Evolutionary conservation across 2,888 invertebrate species (phyloP), one percentile per base, ranked within the genome.

Genomic region (Anticlea derivata): DNA sequence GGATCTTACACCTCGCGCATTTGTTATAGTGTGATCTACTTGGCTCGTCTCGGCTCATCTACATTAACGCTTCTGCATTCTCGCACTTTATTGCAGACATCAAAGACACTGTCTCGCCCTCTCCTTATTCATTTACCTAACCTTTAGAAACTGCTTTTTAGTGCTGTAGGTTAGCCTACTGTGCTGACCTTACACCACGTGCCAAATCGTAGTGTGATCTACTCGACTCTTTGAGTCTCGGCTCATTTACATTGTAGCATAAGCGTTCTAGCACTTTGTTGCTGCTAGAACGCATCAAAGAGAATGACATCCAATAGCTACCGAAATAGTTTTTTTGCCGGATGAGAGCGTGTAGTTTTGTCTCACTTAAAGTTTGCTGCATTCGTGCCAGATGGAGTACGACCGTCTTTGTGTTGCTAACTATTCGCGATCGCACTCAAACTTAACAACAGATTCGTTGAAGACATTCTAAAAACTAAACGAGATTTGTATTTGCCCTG

Each of bases 131-230:
- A 31, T 31, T 31, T 31, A 31, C 13, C n/a, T 31, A 22, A 7
- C 17, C 13, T 31, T 12, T 33, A 34, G 31, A 7, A 17, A 17
- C 17, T 13, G 8, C 2, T n/a, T 10, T 27, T n/a, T 2, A 2
- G 17, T 17, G 17, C 17, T 17, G 17, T 17, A 3, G 17, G 4
- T 2, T 17, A 17, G 27, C 27, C 27, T 38, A 13, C 26, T 24
- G 17, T 33, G 44, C 38, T 45, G 34, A 39, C 44, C 39, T 33
- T 27, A 39, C 44, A 31, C 31, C 46, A 39, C 44, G 39, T 39
- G 44, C 44, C 44, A 39, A 40, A 33, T 39, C 33, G 27, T 29
- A 22, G 34, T 43, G 31, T 34, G 20, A 29, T 37, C 43, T 37
- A 35, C 29, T 20, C 26, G 17, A 26, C 38, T 38, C 38, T 24